Evolutionary conservation across 2,113 vertebrate genomes (phyloP), one percentile per base, ranked within the genome.

Genomic region (Poicephalus gulielmi): DNA sequence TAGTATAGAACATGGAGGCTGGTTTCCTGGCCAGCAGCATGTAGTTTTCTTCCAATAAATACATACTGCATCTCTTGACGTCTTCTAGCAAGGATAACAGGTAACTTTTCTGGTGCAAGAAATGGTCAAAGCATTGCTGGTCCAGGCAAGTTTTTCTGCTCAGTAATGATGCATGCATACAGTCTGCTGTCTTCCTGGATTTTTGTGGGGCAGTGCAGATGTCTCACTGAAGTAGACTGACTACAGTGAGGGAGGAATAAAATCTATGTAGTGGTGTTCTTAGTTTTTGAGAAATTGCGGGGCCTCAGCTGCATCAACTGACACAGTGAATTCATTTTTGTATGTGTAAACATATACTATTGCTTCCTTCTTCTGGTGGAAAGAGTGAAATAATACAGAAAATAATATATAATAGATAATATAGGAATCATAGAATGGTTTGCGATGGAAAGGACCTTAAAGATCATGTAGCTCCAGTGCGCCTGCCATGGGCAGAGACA

Each of bases 231-330:
- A 66, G 27, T 37, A 25, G 84, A 49, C 28, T 50, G 81, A 39
- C 41, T 5, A 25, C 13, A 49, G 8, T 17, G 24, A 13, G 35
- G 3, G 8, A 37, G 23, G 13, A 44, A 68, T 59, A 71, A 74
- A 60, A 82, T 60, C 33, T 43, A 0, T 7, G 7, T 22, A 7
- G 24, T 2, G 4, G 7, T 7, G 1, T 11, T 85, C 28, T 70
- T 82, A 37, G 3, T 37, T 89, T 57, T 79, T 68, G 52, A 85
- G n/a, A 81, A 85, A 79, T 3, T 41, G 6, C 3, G 11, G 6
- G 57, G 62, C 25, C 68, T 82, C 13, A 55, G 33, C 35, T 75
- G 20, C 25, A 18, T 27, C 25, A 78, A 1, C 7, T 50, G 55
- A 55, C 33, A 12, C 4, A 4, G 19, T 44, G 47, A 87, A 50